Conservation (phyloP, 2,797 vertebrate genomes). For the Sphenodon punctatus region DNA sequence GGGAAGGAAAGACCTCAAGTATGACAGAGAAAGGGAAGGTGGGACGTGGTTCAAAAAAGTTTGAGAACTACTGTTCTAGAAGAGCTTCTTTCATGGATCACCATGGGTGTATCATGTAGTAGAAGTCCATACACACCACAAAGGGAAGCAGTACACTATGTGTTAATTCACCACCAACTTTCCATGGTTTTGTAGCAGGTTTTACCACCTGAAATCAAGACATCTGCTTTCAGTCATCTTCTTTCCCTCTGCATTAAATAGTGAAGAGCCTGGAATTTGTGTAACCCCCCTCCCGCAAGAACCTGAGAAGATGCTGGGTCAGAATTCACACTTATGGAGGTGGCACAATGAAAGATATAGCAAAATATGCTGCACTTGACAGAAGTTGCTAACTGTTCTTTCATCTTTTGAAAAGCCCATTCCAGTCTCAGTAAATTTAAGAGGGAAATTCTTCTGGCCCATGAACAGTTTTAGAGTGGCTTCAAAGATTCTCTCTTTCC, state of each 20-base stretch:
- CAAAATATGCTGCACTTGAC: neutral
- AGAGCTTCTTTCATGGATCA: too few relatives aligned
- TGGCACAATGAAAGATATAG: neutral
- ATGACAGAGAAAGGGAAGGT: too few relatives aligned
- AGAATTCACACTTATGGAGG: neutral
- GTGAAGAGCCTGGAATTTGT: neutral
- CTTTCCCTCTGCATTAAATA: neutral
- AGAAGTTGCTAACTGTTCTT: neutral
- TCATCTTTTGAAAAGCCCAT: neutral
- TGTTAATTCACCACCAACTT: too few relatives aligned
- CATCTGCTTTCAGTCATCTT: too few relatives aligned
- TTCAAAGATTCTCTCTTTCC: neutral
- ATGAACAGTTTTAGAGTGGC: neutral
- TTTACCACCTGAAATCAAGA: too few relatives aligned
- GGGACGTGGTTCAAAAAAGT: too few relatives aligned
- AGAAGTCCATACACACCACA: too few relatives aligned
- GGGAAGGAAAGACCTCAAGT: too few relatives aligned
- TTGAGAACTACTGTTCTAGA: too few relatives aligned
- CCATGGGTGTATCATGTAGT: too few relatives aligned
- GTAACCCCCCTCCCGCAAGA: neutral
- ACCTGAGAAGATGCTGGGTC: neutral
- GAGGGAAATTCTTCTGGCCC: neutral
- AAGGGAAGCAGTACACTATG: too few relatives aligned
- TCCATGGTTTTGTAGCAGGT: too few relatives aligned
- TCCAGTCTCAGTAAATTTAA: conserved; percentile 9